Base-by-base conservation (phyloP, 1,140 invertebrate species). In the Aplysia californica region DNA sequence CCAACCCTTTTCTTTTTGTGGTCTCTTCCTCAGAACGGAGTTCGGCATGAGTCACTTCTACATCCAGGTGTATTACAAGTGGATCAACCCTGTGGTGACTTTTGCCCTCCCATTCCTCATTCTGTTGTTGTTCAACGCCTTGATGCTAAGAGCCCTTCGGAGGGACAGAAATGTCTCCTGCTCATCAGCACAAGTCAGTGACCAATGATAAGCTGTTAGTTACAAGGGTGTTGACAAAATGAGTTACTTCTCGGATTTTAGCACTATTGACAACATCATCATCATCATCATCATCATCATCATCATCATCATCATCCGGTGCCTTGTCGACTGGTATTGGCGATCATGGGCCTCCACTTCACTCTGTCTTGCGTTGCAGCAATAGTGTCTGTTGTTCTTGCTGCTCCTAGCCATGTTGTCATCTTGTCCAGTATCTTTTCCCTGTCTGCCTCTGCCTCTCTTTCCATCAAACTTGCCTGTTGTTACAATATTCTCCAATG, bases 141-240 rank as follows among this genome's bases (percentile, higher is more conserved):
- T 65, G 20, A 65, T 23, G 61, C 35, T 65, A 36, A 65, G 10
- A 36, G 21, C 61, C 61, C 61, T 65, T 65, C 61, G 61, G 2
- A 65, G 39, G 5, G 39, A 36, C 33, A 35, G 31, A 26, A 3
- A 3, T 10, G 33, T n/a, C 18, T 20, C 26, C 31, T 33, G 61
- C 39, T 2, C 21, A 36, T 65, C 5, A 65, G 26, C 6, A 3
- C 36, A 4, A 4, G 15, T 64, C 26, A n/a, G 44, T 15, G n/a
- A 50, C 44, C n/a, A 50, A 50, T 15, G 15, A 15, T 15, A 50
- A 50, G 15, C n/a, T n/a, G n/a, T 15, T 15, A n/a, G n/a, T 15
- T 15, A n/a, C 15, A n/a, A 50, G n/a, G 15, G n/a, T n/a, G n/a
- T n/a, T n/a, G n/a, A n/a, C n/a, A n/a, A n/a, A n/a, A n/a, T n/a